Base-by-base conservation (phyloP, 2,797 vertebrate species). In the Lepus townsendii region DNA sequence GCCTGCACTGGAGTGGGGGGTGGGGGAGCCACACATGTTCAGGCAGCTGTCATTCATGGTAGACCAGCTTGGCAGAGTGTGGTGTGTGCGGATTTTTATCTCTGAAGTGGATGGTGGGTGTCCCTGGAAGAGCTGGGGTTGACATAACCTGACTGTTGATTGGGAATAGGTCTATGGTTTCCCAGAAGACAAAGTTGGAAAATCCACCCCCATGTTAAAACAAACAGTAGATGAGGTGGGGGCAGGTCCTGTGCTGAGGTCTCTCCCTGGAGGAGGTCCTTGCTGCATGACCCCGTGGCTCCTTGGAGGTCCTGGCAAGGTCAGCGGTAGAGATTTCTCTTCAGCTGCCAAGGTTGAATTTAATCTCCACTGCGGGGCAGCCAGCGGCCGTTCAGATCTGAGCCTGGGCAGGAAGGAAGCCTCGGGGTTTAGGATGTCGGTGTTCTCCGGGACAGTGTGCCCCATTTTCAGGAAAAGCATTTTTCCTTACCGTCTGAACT, bases 11-110 rank as follows among this genome's bases (percentile, higher is more conserved):
- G 78, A 57, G 86, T 66, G 57, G 82, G 87, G 91, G 54, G 24
- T 57, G 62, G 47, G 71, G 84, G 24, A 57, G 52, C 42, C 2
- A 3, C 54, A 20, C 19, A 13, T 66, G 66, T 57, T 83, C 47
- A 27, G 35, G 82, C 42, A 83, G 88, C 32, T 24, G 7, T 82
- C 26, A 65, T 22, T 83, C 90, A 71, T 24, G 62, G 50, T 24
- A 84, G 69, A 79, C 32, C 52, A 69, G 79, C 26, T 62, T 54
- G 32, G 76, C 88, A 96, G 86, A 91, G 88, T 52, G 77, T 65
- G 69, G 17, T 86, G 10, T 65, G 86, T 92, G 60, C 92, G 94
- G 94, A 90, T 79, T 73, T 73, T 89, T 93, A 76, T 78, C 80
- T 88, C 68, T 68, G 24, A 50, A 72, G 62, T 22, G 26, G 30